Base-by-base conservation (phyloP, 2,113 vertebrate genomes). In the Brachyistius frenatus region DNA sequence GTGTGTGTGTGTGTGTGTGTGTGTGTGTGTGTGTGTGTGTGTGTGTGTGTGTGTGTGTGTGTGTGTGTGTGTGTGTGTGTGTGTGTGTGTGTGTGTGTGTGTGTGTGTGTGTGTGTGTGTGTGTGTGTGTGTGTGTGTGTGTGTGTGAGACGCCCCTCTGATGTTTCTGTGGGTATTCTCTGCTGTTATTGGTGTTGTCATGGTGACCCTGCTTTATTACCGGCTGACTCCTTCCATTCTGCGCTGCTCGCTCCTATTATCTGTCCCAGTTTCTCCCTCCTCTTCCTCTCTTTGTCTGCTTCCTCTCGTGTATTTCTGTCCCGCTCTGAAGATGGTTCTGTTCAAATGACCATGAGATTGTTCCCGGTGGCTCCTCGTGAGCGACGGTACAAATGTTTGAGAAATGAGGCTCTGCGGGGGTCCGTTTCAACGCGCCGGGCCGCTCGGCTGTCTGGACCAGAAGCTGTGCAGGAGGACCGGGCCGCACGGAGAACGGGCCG, bases 131-230 rank as follows among this genome's bases (percentile, higher is more conserved):
- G 68, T 80, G 69, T 64, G 46, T 73, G 53, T 73, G 23, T 55
- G 36, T 73, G 11, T 78, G 74, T 84, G 66, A 80, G 85, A 84
- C 69, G 85, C 56, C 52, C 66, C 60, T 78, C 32, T 75, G 79
- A 83, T 78, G 78, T 76, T 69, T 80, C 78, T 70, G 49, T 88
- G 76, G 81, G 73, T 78, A 86, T 85, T 83, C 81, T 86, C 46
- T 60, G 37, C 60, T 78, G 78, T 83, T 85, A 83, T 78, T 67
- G 82, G 33, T 83, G 74, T n/a, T 61, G 46, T 71, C 80, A 61
- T 69, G 58, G 44, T 75, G 73, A 77, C 74, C 79, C 74, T 16
- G 60, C 67, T 85, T 85, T 83, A 88, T 88, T 76, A 78, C 50
- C 6, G 15, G 46, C 65, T n/a, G 44, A 46, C 63, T 71, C 10